Base-by-base conservation (phyloP, 2,113 vertebrate species). In the Syngnathoides biaculeatus region DNA sequence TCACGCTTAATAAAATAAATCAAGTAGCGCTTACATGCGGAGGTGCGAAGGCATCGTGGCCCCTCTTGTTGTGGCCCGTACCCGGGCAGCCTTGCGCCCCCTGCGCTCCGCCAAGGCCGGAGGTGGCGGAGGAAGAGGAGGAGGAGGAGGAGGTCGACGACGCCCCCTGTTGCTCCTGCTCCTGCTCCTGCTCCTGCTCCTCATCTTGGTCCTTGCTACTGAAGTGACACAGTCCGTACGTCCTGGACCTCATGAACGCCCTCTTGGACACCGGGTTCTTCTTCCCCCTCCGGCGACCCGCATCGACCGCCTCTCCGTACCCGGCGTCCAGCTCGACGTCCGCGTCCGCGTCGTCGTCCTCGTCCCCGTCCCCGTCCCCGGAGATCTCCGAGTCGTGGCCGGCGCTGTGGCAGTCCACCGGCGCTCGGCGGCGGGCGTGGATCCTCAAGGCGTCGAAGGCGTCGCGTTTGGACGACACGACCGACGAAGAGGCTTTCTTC, bases 171-270 rank as follows among this genome's bases (percentile, higher is more conserved):
- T n/a, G n/a, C n/a, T n/a, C n/a, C n/a, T n/a, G n/a, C n/a, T n/a
- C n/a, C n/a, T n/a, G n/a, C n/a, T n/a, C n/a, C n/a, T n/a, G n/a
- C n/a, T n/a, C n/a, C n/a, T n/a, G n/a, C n/a, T n/a, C n/a, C n/a
- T 77, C 79, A 35, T 81, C 81, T 0, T 75, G 15, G 10, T 87
- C 79, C 7, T 64, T 78, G 14, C 61, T 62, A 35, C 79, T 81
- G 30, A 82, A 67, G 35, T 79, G 76, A 62, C 88, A 90, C 61
- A 92, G 77, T 27, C 84, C 84, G 53, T 85, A 87, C 0, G 82
- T 86, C 71, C 69, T 86, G 20, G 81, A 80, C 26, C 79, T 75
- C 57, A 73, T 35, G n/a, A 72, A 73, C 3, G 73, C 42, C 69
- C 78, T 90, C 38, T 82, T 87, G 5, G 7, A 22, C 8, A 17